Base-by-base conservation (phyloP, 2,888 invertebrate species). In the Phalangium opilio region DNA sequence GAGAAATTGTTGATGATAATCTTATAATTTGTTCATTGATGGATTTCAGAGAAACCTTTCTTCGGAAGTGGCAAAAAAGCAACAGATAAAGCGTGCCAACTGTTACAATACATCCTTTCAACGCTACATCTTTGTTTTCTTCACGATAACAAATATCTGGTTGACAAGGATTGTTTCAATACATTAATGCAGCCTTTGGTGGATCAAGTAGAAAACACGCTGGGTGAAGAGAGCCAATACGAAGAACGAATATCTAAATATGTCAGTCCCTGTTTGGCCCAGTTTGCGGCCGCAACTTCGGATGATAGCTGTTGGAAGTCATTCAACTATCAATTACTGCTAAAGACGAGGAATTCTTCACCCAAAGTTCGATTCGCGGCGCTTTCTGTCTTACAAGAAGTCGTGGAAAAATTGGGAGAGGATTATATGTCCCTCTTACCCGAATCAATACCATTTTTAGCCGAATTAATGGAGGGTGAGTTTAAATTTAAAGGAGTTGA, bases 391-490 rank as follows among this genome's bases (percentile, higher is more conserved):
- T 69, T 85, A 55, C 78, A 82, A 45, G 79, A 81, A 56, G 76
- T 89, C 60, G 86, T 84, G 3, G 75, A 76, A 42, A 85, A 83
- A 62, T 70, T 93, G 2, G 87, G 85, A 3, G 85, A 86, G 63
- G 85, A 85, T 61, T 93, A 87, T 69, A 73, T 87, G 58, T 79
- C 86, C 0, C 71, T 93, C 1, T 66, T 93, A 43, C 89, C 93
- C 0, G 93, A 95, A 63, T 87, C 89, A 3, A 82, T 93, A 51
- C 91, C 91, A 0, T 91, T 91, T 73, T 70, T 95, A 33, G 86
- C 90, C 0, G 93, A 95, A 63, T 70, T 95, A 14, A 72, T 93
- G 57, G 93, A 93, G 71, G 91, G 66, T 66, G 50, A 45, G 57
- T 48, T 18, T 19, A 10, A 8, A n/a, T n/a, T n/a, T n/a, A n/a